A percentile compares a stretch with the other conserved stretches of the same genome.
These are phyloP conservation scores for Maniola jurtina DNA, from an alignment of 1,140 invertebrate species.

Conservation along the genomic window DNA sequence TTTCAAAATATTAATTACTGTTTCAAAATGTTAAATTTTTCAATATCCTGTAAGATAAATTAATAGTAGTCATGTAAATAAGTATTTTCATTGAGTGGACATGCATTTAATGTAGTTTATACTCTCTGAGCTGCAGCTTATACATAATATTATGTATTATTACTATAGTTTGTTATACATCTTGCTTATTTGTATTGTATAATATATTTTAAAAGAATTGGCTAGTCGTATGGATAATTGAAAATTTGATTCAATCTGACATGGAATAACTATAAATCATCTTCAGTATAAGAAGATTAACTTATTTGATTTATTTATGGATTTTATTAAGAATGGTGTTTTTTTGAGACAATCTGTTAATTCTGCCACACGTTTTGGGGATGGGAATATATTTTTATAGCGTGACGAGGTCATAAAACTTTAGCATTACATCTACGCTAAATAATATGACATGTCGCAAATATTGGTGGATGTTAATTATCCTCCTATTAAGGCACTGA, in stretches of 20 bases:
- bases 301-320: no score
- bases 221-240: conserved; percentile 58
- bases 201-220: conserved; percentile 49
- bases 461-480: no score
- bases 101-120: conserved; percentile 70
- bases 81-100: conserved; percentile 50
- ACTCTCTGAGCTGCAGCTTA: conserved; percentile 41
- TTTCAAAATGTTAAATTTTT: conserved; percentile 17
- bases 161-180: conserved; percentile 29
- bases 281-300: background rate
- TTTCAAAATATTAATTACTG: background rate
- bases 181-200: conserved; percentile 39
- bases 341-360: no score
- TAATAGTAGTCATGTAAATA: conserved; percentile 44
- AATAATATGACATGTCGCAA: no score
- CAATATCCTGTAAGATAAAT: conserved; percentile 25
- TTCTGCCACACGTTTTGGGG: no score
- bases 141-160: conserved; percentile 25
- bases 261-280: conserved; percentile 17
- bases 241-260: conserved; percentile 13
- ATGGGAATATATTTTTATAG: no score
- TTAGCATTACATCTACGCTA: no score
- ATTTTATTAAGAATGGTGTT: no score
- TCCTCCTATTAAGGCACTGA: no score
- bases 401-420: no score